Conservation (phyloP, 2,113 vertebrate genomes). For the Empidonax traillii region DNA sequence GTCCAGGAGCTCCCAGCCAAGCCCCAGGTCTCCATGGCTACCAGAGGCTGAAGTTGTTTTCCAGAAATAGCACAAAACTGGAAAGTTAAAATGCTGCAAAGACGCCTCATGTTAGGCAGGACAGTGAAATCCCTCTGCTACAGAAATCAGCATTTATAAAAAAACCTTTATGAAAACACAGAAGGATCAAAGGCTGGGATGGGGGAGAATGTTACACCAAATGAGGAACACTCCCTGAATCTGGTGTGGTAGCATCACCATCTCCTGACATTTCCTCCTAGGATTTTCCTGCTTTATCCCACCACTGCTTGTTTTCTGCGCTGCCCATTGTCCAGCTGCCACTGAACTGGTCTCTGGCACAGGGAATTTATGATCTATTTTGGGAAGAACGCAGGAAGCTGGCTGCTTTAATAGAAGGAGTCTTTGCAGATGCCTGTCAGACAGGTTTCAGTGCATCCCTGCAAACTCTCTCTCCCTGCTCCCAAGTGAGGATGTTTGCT, state of each 20-base stretch:
- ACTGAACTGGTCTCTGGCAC: not conserved
- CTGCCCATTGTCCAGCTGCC: not conserved
- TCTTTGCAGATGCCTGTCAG: not conserved
- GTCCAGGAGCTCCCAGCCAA: not conserved
- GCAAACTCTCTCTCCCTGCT: not conserved
- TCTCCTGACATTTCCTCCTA: not conserved
- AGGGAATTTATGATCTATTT: rapidly evolving
- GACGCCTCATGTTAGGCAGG: rapidly evolving
- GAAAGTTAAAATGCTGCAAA: not conserved
- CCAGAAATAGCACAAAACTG: not conserved
- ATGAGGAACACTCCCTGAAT: not conserved
- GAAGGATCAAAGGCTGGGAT: not conserved
- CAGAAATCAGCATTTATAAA: not conserved
- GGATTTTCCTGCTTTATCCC: not conserved
- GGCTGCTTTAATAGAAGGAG: not conserved
- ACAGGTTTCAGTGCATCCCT: not conserved
- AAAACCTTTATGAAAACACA: rapidly evolving
- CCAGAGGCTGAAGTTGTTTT: not conserved
- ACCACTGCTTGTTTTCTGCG: rapidly evolving
- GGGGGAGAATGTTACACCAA: not conserved
- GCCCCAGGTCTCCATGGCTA: not conserved
- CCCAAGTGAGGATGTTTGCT: slow-evolving; percentile 12
- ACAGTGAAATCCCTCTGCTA: not conserved
- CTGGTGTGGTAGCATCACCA: rapidly evolving
- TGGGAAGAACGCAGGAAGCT: not conserved